Percentiles rank a stretch among this genome's conserved stretches.
Conservation (phyloP, 2,797 vertebrate species). For the Poeciliopsis gracilis region DNA sequence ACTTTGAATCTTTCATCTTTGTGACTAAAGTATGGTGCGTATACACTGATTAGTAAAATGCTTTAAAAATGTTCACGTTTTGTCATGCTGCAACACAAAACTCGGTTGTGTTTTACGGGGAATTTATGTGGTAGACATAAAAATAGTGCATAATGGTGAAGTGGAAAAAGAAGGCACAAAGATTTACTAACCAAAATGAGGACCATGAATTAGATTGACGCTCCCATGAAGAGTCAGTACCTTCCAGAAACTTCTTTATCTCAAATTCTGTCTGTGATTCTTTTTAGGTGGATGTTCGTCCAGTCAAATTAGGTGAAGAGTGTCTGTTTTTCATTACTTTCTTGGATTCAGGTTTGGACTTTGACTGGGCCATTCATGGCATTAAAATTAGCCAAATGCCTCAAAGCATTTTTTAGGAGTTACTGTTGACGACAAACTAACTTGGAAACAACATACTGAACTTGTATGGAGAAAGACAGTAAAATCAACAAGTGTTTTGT, state of each 20-base stretch:
- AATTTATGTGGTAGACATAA: background rate
- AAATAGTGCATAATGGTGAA: background rate
- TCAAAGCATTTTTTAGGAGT: too few species aligned
- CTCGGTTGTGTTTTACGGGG: background rate
- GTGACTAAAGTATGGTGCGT: background rate
- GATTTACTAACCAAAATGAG: background rate
- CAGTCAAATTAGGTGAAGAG: background rate
- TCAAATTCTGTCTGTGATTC: background rate
- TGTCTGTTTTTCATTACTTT: background rate
- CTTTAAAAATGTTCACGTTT: background rate
- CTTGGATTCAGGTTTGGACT: background rate
- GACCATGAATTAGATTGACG: background rate
- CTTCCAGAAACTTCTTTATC: background rate
- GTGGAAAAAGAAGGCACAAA: background rate
- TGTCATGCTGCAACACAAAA: background rate
- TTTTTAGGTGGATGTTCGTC: background rate
- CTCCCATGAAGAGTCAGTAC: background rate
- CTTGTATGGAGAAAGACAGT: too few species aligned
- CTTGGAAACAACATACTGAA: too few species aligned
- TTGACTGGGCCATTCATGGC: background rate
- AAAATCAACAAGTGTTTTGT: too few species aligned
- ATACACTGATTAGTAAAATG: background rate
- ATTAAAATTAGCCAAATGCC: too few species aligned
- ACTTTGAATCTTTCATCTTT: background rate
- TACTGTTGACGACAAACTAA: too few species aligned